Conservation (phyloP, 2,888 invertebrate genomes). For the Acanthopleura granulata region DNA sequence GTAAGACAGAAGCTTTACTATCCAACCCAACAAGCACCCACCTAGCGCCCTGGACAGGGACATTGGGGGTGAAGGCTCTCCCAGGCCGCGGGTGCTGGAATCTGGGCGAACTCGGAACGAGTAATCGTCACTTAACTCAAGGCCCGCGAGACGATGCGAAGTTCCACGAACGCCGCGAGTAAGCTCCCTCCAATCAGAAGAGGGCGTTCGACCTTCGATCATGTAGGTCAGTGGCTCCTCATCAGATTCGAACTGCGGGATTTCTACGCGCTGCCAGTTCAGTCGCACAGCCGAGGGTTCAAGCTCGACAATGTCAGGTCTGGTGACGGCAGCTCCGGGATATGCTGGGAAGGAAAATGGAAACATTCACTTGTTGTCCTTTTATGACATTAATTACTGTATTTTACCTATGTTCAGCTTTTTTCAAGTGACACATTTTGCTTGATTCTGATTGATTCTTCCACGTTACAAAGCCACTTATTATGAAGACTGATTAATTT, state of each 20-base stretch:
- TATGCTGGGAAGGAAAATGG: constrained; percentile 5
- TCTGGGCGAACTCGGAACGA: constrained; percentile 93
- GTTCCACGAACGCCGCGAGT: constrained; percentile 52
- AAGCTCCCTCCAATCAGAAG: constrained; percentile 56
- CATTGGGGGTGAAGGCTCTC: constrained; percentile 14
- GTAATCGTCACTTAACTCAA: constrained; percentile 95
- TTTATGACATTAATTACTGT: too few relatives aligned
- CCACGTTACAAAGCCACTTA: too few relatives aligned
- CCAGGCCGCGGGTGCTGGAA: constrained; percentile 11
- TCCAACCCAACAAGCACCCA: constrained; percentile 32
- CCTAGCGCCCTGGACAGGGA: constrained; percentile 33
- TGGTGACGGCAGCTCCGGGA: constrained; percentile 12
- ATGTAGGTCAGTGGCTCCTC: constrained; percentile 56
- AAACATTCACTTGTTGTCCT: too few relatives aligned
- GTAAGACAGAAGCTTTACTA: too few relatives aligned
- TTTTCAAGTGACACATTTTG: too few relatives aligned
- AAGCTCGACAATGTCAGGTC: constrained; percentile 49
- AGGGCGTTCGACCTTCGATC: constrained; percentile 52
- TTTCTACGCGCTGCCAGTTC: constrained; percentile 53
- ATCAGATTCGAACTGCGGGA: constrained; percentile 48
- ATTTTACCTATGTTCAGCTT: too few relatives aligned
- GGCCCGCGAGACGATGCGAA: constrained; percentile 50
- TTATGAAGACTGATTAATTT: too few relatives aligned
- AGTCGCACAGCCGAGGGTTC: constrained; percentile 47
- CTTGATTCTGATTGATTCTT: too few relatives aligned